Evolutionary conservation across 2,113 vertebrate species (phyloP).

Genomic region (cattle (Bos taurus)): ARS-UCD2.0 NC_037329.1:86569501-86570000

Average conservation of each 20-base stretch:
- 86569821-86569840: background rate
- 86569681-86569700: background rate
- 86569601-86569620: background rate
- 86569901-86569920: background rate
- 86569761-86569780: background rate
- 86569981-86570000: background rate
- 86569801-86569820: background rate
- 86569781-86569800: background rate
- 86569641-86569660: background rate
- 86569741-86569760: background rate
- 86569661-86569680: background rate
- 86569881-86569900: background rate
- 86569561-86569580: background rate
- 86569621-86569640: background rate
- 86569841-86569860: background rate
- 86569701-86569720: background rate
- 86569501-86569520: background rate
- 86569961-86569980: background rate
- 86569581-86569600: background rate
- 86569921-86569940: background rate
- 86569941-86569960: background rate
- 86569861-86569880: background rate
- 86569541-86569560: background rate
- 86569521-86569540: background rate
- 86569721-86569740: background rate